These are phyloP conservation scores for Salpingus planirostris DNA, from an alignment of 2,888 invertebrate genomes.

Conservation along the genomic window DNA sequence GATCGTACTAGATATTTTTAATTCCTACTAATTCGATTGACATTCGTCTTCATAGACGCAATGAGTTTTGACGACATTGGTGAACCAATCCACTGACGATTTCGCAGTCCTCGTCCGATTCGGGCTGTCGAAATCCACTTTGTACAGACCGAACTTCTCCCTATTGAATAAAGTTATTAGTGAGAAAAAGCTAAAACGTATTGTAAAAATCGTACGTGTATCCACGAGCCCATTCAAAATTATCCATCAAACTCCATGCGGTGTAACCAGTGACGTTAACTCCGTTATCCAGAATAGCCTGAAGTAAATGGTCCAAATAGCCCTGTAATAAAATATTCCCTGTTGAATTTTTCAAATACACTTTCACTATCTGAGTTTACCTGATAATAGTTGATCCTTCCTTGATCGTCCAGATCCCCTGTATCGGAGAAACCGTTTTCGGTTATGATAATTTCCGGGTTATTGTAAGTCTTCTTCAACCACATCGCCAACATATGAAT, in stretches of 20 bases:
- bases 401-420: constrained; percentile 43
- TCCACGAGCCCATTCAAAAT: constrained; percentile 43
- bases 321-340: neutral
- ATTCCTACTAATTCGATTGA: too few relatives aligned
- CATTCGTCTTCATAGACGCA: too few relatives aligned
- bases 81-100: constrained; percentile 49
- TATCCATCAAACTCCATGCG: constrained; percentile 31
- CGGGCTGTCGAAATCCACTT: constrained; percentile 53
- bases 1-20: too few relatives aligned
- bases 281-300: constrained; percentile 34
- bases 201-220: constrained; percentile 35
- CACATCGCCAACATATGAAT: constrained; percentile 5
- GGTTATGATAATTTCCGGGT: constrained; percentile 47
- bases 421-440: constrained; percentile 49
- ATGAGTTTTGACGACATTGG: constrained; percentile 47
- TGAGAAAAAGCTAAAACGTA: too few relatives aligned
- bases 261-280: constrained; percentile 39
- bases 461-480: constrained; percentile 8
- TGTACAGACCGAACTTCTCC: constrained; percentile 55
- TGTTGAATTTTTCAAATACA: neutral
- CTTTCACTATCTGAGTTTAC: constrained; percentile 1
- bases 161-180: constrained; percentile 31
- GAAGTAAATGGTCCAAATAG: constrained; percentile 31
- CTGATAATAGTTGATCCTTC: constrained; percentile 38
- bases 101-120: constrained; percentile 52